Base-by-base conservation (phyloP, 2,888 invertebrate species). In the Eupithecia tripunctaria region DNA sequence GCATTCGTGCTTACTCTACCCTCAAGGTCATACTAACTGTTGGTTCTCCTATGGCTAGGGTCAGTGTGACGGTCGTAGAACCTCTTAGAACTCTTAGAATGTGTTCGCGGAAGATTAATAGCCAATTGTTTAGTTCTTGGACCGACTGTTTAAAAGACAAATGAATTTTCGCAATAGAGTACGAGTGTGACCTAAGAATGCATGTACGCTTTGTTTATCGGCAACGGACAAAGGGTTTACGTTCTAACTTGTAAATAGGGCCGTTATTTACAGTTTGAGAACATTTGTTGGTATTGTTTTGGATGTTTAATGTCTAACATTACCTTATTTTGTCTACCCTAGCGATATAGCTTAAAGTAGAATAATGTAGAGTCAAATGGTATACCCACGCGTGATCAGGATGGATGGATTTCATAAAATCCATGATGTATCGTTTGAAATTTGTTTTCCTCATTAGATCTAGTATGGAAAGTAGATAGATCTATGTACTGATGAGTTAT, bases 101-200 rank as follows among this genome's bases (percentile, higher is more conserved):
- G 80, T 76, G 74, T 78, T 79, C 75, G 76, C 70, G 72, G 66
- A 79, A 82, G 80, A 81, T 84, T 82, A 78, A 82, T 82, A 79
- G 81, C 75, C 76, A 71, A 76, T 79, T 75, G 74, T 77, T 71
- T 62, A 62, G 77, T 69, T 47, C 74, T 63, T 68, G 56, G 56
- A 36, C 38, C 56, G 67, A 73, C 67, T 73, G 71, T 51, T 70
- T 73, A 72, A 73, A 70, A 67, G 67, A 75, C 68, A 71, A 73
- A 73, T 75, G 73, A 71, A 70, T 73, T 77, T 77, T 77, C 73
- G 62, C 73, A 66, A 71, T 73, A 71, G 68, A 65, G 64, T 74
- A 73, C 65, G 67, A 43, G 75, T 75, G 74, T 67, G 73, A 77
- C 71, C 70, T 70, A 70, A 67, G 73, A 73, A 77, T 74, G 60